Evolutionary conservation across 2,113 vertebrate species (phyloP).

Genomic region (Apodemus speciosus): DNA sequence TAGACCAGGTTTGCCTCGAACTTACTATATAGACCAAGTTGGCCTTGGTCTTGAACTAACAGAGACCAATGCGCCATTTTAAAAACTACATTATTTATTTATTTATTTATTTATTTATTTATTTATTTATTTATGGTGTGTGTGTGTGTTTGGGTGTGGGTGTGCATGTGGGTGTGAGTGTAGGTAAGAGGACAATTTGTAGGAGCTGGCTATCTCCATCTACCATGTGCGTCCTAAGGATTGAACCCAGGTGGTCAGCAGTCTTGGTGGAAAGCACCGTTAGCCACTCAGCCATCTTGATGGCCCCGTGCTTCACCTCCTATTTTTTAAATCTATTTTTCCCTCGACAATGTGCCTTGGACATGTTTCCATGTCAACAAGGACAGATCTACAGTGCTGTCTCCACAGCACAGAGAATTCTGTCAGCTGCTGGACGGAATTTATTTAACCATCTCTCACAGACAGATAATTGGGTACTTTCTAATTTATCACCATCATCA

Average conservation of each 20-base stretch:
- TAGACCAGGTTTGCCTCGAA: not conserved
- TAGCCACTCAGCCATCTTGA: not conserved
- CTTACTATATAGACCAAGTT: not conserved
- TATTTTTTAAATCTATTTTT: not conserved
- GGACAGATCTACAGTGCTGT: not conserved
- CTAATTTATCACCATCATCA: slow-evolving; percentile 51
- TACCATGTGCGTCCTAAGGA: not conserved
- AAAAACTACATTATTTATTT: not conserved
- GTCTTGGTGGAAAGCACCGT: not conserved
- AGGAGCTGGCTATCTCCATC: not conserved
- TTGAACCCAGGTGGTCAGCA: not conserved
- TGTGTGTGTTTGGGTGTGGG: too few species aligned
- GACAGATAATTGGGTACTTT: slow-evolving; percentile 49
- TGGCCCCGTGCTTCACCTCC: not conserved
- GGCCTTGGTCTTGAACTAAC: not conserved
- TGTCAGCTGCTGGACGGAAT: slow-evolving; percentile 11
- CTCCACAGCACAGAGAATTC: not conserved
- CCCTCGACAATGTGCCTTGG: not conserved
- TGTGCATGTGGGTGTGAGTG: not conserved
- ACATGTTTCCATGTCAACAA: slow-evolving; percentile 68
- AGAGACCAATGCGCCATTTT: not conserved
- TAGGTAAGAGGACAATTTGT: not conserved
- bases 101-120: not conserved
- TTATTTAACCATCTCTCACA: slow-evolving; percentile 47
- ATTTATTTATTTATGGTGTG: too few species aligned